Evolutionary conservation across 92 coral and sea anemone genomes (phyloP), one percentile per base, ranked within the genome.

Genomic region (Ricordea florida): DNA sequence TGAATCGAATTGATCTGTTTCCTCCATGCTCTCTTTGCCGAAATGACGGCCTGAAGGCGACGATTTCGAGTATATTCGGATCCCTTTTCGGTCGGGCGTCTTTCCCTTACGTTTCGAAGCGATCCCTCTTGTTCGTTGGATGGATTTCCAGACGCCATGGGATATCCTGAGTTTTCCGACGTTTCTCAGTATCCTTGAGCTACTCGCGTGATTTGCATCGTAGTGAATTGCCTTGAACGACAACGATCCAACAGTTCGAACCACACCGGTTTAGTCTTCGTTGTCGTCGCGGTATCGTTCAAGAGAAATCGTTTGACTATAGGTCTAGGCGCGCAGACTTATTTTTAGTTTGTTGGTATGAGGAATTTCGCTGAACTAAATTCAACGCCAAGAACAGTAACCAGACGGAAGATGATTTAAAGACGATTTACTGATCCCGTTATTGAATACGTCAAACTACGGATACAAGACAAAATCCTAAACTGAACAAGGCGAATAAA

Each of bases 1-100:
- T 63, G 83, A 22, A 76, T 17, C 1, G 9, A 16, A 46, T 76
- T 76, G 6, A 36, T 49, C 22, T 76, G 72, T 48, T 62, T 61
- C 17, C 74, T 49, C 83, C 74, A 76, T 48, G 52, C 40, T 60
- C 47, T 63, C 5, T 65, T 44, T 9, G 46, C 45, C 10, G 41
- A 6, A 36, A 20, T 30, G 3, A 51, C 49, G 0, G 51, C 49
- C n/a, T 62, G 49, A 22, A 3, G 33, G 33, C 49, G 69, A 38
- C 23, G 50, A 62, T 24, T 22, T 4, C 20, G 34, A 10, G 5
- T 23, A 10, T 38, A 62, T 40, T 35, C 44, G 2, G 3, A 9
- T 1, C 65, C 65, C 45, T 58, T 58, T 17, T 58, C 65, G 6
- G 65, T 58, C 6, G 15, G 16, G 10, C 21, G 45, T 21, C 6